Base-by-base conservation (phyloP, 2,797 vertebrate genomes). In the Chlorospingus flavigularis region DNA sequence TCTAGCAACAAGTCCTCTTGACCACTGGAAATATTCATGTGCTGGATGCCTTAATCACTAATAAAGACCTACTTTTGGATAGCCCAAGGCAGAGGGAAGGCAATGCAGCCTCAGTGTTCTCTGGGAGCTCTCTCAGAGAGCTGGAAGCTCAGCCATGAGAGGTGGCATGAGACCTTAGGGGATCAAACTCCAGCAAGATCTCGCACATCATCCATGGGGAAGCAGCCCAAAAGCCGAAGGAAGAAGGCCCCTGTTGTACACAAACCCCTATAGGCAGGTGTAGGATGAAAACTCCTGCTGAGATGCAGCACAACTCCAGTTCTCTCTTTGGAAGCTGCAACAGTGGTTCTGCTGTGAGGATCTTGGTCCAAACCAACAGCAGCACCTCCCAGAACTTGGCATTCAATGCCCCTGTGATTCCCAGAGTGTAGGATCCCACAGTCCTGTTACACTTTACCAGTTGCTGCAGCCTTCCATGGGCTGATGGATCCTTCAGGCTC, bases 91-190 rank as follows among this genome's bases (percentile, higher is more conserved):
- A 76, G 33, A 61, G 60, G 16, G 19, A 81, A 80, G 30, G 40
- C 19, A 47, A 62, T 25, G 15, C 18, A 71, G 63, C 57, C 60
- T 67, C n/a, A 37, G 3, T 0, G 0, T 26, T 75, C 68, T 43
- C 35, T 51, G 31, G 35, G 30, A 42, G 26, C 40, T 54, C 35
- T 24, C 10, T 35, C 14, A 35, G 24, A 68, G 15, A 43, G 11
- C 35, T 42, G 26, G 23, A 57, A 75, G 50, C 54, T 82, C 63
- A 37, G 30, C 15, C 9, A 23, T 4, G 8, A 70, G 19, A 78
- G n/a, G 4, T 2, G 2, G 10, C 10, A 11, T 0, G 4, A 65
- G 30, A 79, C 9, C 8, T 33, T 7, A 11, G 37, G 51, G 28
- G 11, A 33, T 33, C 43, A 73, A 76, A 86, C 24, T 65, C 17